Conservation (phyloP, 1,140 invertebrate species). For the Hycleus cichorii region DNA sequence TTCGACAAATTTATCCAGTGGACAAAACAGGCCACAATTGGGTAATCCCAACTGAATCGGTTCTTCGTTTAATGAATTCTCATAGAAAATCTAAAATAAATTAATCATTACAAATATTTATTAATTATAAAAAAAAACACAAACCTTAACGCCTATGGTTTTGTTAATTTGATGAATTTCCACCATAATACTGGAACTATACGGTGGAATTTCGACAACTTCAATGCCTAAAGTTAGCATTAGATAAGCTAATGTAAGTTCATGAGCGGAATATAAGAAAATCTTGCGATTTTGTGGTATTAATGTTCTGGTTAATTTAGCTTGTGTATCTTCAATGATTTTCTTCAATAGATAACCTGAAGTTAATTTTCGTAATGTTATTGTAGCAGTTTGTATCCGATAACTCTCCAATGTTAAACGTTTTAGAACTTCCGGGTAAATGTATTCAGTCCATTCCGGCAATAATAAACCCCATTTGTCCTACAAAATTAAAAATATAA, state of each 20-base stretch:
- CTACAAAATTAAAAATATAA: no score
- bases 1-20: no score
- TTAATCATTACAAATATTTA: no score
- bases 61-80: no score
- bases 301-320: constrained; percentile 8
- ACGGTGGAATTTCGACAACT: constrained; percentile 23
- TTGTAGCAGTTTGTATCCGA: constrained; percentile 13
- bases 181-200: constrained; percentile 23
- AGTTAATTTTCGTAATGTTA: constrained; percentile 14
- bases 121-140: background rate
- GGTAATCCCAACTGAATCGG: no score
- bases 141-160: constrained; percentile 24
- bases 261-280: constrained; percentile 29
- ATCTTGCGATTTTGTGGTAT: constrained; percentile 16
- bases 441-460: constrained; percentile 17
- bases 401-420: constrained; percentile 18
- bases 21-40: no score
- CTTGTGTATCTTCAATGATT: constrained; percentile 23
- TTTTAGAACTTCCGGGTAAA: constrained; percentile 35
- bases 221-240: constrained; percentile 21
- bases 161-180: constrained; percentile 23
- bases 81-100: no score
- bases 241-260: constrained; percentile 24
- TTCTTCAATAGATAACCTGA: constrained; percentile 21
- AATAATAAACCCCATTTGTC: background rate